These are phyloP conservation scores for Melolontha melolontha DNA, from an alignment of 2,888 invertebrate genomes.

Conservation along the genomic window DNA sequence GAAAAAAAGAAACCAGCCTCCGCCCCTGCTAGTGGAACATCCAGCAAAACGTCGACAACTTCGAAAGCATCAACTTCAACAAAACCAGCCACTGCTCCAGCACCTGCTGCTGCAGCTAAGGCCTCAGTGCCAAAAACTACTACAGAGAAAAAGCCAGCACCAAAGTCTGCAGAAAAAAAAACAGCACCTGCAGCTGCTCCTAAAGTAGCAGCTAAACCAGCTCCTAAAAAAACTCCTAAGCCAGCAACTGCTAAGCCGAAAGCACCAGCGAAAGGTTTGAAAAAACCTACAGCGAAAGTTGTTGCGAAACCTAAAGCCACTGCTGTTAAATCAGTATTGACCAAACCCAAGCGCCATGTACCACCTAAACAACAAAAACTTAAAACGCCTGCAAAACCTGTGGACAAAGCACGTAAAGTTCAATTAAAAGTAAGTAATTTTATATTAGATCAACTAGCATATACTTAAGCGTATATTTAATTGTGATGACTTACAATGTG, in stretches of 20 bases:
- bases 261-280: slow-evolving; percentile 57
- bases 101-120: slow-evolving; percentile 61
- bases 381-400: slow-evolving; percentile 58
- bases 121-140: slow-evolving; percentile 65
- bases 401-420: slow-evolving; percentile 85
- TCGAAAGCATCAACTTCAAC: slow-evolving; percentile 59
- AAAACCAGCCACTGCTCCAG: slow-evolving; percentile 60
- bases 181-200: slow-evolving; percentile 61
- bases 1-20: slow-evolving; percentile 69
- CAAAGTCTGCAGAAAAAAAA: slow-evolving; percentile 64
- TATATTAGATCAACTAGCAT: slow-evolving; percentile 7
- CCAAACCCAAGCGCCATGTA: slow-evolving; percentile 68
- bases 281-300: slow-evolving; percentile 64
- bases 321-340: slow-evolving; percentile 55
- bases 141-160: slow-evolving; percentile 56
- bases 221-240: slow-evolving; percentile 68
- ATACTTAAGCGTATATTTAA: slow-evolving; percentile 15
- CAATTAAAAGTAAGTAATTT: slow-evolving; percentile 79
- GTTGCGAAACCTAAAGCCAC: slow-evolving; percentile 63
- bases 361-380: slow-evolving; percentile 62
- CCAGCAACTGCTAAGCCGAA: slow-evolving; percentile 66
- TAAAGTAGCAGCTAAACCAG: slow-evolving; percentile 63
- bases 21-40: slow-evolving; percentile 61
- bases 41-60: slow-evolving; percentile 59
- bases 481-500: slow-evolving; percentile 64